phyloP scores from a whole-genome alignment of 2,797 vertebrate genomes.

The Muscicapa comitata region DNA sequence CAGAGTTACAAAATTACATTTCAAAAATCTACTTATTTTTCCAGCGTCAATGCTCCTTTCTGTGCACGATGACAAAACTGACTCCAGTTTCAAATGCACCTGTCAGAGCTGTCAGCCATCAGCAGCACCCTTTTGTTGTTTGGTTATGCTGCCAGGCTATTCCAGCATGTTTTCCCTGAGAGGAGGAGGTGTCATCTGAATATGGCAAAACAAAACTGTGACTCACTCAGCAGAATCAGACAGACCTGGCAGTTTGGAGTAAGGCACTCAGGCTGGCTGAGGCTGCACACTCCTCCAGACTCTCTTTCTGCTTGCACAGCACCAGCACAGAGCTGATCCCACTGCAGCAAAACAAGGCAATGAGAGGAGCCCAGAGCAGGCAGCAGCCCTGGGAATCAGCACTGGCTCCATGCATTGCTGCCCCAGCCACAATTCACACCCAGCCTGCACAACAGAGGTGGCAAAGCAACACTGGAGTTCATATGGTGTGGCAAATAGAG shows the following conservation, averaged over 20 bases:
- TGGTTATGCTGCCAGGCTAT: slow-evolving; percentile 24
- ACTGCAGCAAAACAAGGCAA: background rate
- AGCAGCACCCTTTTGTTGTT: slow-evolving; percentile 34
- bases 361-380: background rate
- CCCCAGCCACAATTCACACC: background rate
- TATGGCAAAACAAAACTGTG: slow-evolving; percentile 51
- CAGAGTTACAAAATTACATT: slow-evolving; percentile 32
- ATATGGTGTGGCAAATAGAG: background rate
- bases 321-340: background rate
- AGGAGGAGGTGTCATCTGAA: slow-evolving; percentile 56
- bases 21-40: slow-evolving; percentile 19
- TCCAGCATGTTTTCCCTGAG: slow-evolving; percentile 40
- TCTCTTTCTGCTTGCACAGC: background rate
- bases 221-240: slow-evolving; percentile 11
- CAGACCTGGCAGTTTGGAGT: background rate
- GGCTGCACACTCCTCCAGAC: background rate
- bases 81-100: slow-evolving; percentile 39
- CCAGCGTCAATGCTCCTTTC: background rate
- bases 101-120: slow-evolving; percentile 61
- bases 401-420: background rate
- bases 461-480: background rate
- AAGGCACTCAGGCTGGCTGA: background rate
- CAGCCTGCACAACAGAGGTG: background rate
- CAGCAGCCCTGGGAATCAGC: background rate
- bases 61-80: background rate